phyloP scores from a whole-genome alignment of 30 jellyfish, hydroid and myxozoan genomes.

The Aurelia aurita region DNA sequence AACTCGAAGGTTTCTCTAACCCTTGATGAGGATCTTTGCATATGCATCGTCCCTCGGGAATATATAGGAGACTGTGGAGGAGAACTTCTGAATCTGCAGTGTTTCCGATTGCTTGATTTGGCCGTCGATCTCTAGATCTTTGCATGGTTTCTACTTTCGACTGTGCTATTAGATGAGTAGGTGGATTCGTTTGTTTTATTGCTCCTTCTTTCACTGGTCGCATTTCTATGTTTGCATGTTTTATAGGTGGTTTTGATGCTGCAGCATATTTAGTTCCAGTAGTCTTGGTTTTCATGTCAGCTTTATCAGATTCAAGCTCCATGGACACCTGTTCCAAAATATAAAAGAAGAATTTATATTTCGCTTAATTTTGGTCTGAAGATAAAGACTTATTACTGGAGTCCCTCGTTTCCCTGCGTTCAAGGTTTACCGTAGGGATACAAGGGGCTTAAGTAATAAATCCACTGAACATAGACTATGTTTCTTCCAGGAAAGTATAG shows the following conservation, averaged over 20 bases:
- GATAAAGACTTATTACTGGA: no score
- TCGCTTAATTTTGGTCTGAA: no score
- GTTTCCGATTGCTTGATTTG: no score
- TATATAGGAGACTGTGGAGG: constrained; percentile 46
- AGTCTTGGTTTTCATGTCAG: constrained; percentile 2
- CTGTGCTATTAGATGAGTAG: not conserved
- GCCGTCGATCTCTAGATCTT: no score
- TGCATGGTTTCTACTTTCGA: no score
- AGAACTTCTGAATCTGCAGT: not conserved
- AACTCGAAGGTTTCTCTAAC: constrained; percentile 16
- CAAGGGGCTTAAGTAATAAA: no score
- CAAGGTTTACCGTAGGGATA: no score
- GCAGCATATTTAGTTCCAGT: not conserved
- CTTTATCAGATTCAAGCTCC: constrained; percentile 48
- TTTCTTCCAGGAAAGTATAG: no score
- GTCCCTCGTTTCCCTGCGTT: no score
- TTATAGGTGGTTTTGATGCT: not conserved
- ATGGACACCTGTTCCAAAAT: constrained; percentile 17
- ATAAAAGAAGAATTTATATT: not conserved
- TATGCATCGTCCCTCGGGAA: constrained; percentile 59
- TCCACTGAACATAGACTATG: no score
- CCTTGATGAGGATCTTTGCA: not conserved
- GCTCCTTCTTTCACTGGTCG: not conserved
- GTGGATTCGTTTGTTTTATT: not conserved
- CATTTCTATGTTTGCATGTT: not conserved